Conservation (phyloP, 1,140 invertebrate genomes). For the Anagrus nilaparvatae region DNA sequence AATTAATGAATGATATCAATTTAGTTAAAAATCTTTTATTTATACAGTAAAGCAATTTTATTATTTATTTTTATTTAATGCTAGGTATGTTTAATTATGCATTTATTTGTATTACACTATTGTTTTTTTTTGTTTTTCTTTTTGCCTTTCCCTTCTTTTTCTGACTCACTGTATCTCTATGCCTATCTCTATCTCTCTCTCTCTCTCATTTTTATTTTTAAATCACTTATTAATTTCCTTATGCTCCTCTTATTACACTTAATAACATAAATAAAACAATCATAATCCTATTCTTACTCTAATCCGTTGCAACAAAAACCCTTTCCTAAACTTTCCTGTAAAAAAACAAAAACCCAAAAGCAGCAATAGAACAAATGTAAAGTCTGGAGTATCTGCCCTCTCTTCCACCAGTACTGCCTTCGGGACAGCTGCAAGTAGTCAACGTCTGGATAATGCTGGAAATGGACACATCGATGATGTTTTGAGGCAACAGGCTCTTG, state of each 20-base stretch:
- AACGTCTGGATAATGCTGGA: constrained; percentile 54
- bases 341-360: constrained; percentile 19
- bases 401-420: constrained; percentile 81
- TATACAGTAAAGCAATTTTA: too few species aligned
- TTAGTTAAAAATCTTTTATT: too few species aligned
- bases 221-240: too few species aligned
- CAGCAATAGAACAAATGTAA: constrained; percentile 79
- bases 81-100: too few species aligned
- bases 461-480: constrained; percentile 76
- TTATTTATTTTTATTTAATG: too few species aligned
- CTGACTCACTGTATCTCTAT: constrained; percentile 14
- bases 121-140: constrained; percentile 40
- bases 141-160: constrained; percentile 28
- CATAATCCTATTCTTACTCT: constrained; percentile 1
- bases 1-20: too few species aligned
- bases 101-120: constrained; percentile 43
- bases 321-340: not conserved
- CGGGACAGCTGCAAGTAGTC: constrained; percentile 66
- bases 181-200: constrained; percentile 15
- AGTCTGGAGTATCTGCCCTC: constrained; percentile 79
- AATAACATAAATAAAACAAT: constrained; percentile 10
- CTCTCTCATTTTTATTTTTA: constrained; percentile 16
- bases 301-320: not conserved
- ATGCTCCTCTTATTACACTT: not conserved
- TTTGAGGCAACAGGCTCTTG: constrained; percentile 74